Percentiles rank a stretch among this genome's conserved stretches.
Conservation (phyloP, 35 echinoderm and acorn worm genomes). For the Lytechinus pictus region DNA sequence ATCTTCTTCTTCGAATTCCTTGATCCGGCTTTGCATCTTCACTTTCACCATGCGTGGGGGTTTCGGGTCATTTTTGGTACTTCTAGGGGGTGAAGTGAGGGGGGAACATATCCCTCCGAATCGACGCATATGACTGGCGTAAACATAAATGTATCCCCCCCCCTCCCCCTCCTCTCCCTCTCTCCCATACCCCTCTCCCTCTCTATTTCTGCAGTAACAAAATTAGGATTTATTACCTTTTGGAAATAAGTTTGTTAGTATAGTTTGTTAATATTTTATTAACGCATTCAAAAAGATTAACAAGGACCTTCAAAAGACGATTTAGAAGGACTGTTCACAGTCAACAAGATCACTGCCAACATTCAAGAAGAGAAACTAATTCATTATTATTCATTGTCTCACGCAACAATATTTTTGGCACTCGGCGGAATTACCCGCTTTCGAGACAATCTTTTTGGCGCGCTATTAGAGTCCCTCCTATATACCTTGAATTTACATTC, state of each 20-base stretch:
- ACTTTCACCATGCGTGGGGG: no score
- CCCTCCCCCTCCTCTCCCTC: no score
- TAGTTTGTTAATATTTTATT: neutral
- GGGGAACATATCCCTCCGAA: no score
- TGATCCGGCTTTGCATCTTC: no score
- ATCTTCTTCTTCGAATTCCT: no score
- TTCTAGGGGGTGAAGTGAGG: no score
- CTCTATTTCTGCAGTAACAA: no score
- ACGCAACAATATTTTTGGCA: neutral
- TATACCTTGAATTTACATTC: constrained; percentile 1
- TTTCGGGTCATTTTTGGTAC: no score
- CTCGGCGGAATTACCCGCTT: neutral
- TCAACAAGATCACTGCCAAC: neutral
- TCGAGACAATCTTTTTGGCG: neutral
- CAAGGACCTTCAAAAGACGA: neutral
- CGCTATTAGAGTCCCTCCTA: neutral
- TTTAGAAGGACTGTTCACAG: neutral
- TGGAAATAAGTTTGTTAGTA: neutral
- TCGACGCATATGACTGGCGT: no score
- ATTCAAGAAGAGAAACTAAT: neutral
- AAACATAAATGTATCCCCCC: no score
- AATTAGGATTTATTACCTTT: no score
- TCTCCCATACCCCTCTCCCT: no score
- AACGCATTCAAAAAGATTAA: neutral
- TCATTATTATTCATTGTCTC: neutral